Conservation (phyloP, 2,113 vertebrate species). For the Apteryx mantelli region DNA sequence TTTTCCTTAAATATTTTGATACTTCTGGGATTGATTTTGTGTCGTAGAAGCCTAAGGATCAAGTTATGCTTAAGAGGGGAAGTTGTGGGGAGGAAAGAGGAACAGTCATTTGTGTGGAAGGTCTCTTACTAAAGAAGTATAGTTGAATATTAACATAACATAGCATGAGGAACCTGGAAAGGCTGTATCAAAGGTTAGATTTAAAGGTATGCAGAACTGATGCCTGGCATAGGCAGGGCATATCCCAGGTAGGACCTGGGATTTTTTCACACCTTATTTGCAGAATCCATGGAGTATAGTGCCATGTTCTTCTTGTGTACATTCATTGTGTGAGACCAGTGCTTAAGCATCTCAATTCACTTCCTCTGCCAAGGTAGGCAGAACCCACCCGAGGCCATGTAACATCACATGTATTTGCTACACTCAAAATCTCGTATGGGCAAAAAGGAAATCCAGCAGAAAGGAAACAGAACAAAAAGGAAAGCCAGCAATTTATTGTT, state of each 20-base stretch:
- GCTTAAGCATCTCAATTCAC: not conserved
- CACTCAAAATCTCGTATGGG: not conserved
- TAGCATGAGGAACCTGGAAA: not conserved
- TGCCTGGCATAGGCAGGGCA: not conserved
- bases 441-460: not conserved
- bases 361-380: not conserved
- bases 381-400: not conserved
- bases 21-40: not conserved
- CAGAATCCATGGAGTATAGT: not conserved
- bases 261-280: not conserved
- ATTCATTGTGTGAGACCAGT: not conserved
- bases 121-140: not conserved
- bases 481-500: rapidly evolving
- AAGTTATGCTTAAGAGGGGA: not conserved
- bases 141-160: not conserved
- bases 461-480: not conserved
- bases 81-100: not conserved
- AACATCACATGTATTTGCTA: not conserved
- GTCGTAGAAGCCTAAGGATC: not conserved
- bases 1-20: not conserved
- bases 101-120: not conserved
- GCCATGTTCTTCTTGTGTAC: rapidly evolving
- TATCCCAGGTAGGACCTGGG: not conserved
- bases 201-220: not conserved
- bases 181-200: not conserved